A percentile compares a stretch with the other conserved stretches of the same genome.
Evolutionary conservation across 1,140 invertebrate species (phyloP).

Genomic region (Bombus sylvicola): DNA sequence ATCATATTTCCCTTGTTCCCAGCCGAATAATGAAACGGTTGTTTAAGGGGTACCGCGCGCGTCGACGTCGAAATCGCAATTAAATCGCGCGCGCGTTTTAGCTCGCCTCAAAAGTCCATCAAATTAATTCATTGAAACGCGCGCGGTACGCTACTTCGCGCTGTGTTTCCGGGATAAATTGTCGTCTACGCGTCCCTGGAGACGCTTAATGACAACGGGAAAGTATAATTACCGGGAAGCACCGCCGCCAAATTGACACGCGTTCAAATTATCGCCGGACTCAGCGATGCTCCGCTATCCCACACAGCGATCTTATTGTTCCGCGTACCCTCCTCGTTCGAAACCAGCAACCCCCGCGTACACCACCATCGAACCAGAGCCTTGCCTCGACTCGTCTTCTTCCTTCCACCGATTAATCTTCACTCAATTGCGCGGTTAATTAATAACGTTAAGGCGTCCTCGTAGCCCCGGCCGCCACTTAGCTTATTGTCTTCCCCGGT

Average conservation of each 20-base stretch:
- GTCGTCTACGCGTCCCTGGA: constrained; percentile 31
- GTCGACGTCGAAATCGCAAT: constrained; percentile 47
- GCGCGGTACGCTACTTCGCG: neutral
- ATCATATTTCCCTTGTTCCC: constrained; percentile 31
- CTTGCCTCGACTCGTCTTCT: neutral
- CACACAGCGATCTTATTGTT: constrained; percentile 68
- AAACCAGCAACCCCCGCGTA: constrained; percentile 10
- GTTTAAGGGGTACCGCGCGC: constrained; percentile 21
- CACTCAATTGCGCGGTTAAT: constrained; percentile 75
- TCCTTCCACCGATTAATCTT: constrained; percentile 71
- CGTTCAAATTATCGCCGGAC: constrained; percentile 65
- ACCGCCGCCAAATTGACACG: constrained; percentile 64
- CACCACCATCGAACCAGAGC: constrained; percentile 18
- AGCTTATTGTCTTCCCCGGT: constrained; percentile 70
- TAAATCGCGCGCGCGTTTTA: constrained; percentile 43
- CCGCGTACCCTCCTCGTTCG: constrained; percentile 46
- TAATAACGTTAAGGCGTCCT: constrained; percentile 70
- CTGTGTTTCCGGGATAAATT: constrained; percentile 51
- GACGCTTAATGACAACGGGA: constrained; percentile 51
- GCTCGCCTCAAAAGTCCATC: constrained; percentile 47
- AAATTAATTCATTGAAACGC: constrained; percentile 51
- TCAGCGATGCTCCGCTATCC: constrained; percentile 58
- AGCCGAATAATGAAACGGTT: constrained; percentile 44
- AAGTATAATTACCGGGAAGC: constrained; percentile 64
- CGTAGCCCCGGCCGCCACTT: constrained; percentile 61